Conservation (phyloP, 2,113 vertebrate species). For the Ursus arctos region DNA sequence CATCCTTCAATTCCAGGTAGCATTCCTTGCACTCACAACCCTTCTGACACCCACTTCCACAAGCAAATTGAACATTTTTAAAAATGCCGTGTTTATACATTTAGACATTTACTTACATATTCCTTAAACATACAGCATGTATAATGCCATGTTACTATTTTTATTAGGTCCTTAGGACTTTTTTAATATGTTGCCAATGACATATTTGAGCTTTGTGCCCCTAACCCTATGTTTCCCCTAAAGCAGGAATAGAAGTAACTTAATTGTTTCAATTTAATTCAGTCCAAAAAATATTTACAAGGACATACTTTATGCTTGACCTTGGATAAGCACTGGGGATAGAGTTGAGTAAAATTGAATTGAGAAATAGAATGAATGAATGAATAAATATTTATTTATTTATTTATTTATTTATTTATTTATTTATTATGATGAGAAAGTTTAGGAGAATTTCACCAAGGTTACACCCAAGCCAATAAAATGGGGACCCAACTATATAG, state of each 20-base stretch:
- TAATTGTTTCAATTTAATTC: neutral
- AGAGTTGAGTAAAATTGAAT: neutral
- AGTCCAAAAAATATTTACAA: neutral
- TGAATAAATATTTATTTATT: neutral
- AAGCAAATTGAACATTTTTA: neutral
- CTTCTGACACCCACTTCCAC: neutral
- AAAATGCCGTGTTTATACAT: neutral
- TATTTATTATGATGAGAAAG: no score
- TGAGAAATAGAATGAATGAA: neutral
- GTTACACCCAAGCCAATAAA: neutral
- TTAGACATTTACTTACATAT: neutral
- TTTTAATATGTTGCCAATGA: neutral
- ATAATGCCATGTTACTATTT: neutral
- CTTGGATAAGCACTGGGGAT: neutral
- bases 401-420: no score
- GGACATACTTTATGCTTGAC: neutral
- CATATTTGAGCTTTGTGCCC: neutral
- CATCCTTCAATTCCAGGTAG: neutral
- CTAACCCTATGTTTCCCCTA: neutral
- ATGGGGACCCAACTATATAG: rapidly evolving
- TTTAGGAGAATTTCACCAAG: neutral
- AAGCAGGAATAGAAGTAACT: neutral
- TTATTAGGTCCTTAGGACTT: neutral
- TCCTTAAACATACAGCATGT: neutral
- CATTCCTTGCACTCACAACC: neutral